These are phyloP conservation scores for Salticus scenicus DNA, from an alignment of 2,888 invertebrate genomes.

Conservation along the genomic window DNA sequence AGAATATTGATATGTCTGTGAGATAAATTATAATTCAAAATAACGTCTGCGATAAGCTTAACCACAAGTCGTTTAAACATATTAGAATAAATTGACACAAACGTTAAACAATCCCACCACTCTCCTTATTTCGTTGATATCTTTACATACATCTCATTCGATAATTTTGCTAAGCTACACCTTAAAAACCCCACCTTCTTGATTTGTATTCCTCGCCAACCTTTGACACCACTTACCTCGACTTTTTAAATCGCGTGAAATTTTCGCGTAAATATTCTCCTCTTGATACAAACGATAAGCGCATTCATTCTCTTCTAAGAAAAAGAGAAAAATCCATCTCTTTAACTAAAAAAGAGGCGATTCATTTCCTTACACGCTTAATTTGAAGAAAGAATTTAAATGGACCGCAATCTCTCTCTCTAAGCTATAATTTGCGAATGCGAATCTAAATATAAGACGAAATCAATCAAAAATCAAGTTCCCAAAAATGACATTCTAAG, in stretches of 20 bases:
- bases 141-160: background rate
- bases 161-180: conserved; percentile 23
- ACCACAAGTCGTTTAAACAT: too few species aligned
- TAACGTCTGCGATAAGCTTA: too few species aligned
- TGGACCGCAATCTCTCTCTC: conserved; percentile 19
- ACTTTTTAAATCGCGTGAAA: conserved; percentile 22
- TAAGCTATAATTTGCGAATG: conserved; percentile 64
- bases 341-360: conserved; percentile 22
- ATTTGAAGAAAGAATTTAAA: conserved; percentile 54
- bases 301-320: background rate
- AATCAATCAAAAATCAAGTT: conserved; percentile 62
- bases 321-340: conserved; percentile 11
- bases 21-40: too few species aligned
- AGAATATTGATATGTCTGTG: too few species aligned
- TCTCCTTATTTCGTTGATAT: too few species aligned
- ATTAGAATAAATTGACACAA: too few species aligned
- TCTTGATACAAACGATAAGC: conserved; percentile 36
- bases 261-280: conserved; percentile 33
- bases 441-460: conserved; percentile 53
- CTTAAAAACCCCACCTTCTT: conserved; percentile 24
- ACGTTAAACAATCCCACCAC: too few species aligned
- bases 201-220: conserved; percentile 9
- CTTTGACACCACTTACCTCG: conserved; percentile 9
- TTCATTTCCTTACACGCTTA: conserved; percentile 30
- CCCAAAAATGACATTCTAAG: conserved; percentile 61